Evolutionary conservation across 2,888 invertebrate species (phyloP).

Genomic region (Tenthredo livida): DNA sequence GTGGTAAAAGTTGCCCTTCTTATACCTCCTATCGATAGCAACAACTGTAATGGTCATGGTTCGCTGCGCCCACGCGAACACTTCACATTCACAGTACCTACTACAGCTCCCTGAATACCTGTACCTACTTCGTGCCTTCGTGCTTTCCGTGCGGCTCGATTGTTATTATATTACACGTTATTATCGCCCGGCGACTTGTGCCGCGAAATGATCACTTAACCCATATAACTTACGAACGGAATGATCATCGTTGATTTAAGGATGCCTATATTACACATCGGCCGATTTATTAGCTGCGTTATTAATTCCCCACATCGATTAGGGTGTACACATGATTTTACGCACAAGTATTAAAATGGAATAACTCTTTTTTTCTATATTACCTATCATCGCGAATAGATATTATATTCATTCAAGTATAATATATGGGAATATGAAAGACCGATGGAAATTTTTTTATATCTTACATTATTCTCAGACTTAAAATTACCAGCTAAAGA

Average conservation of each 20-base stretch:
- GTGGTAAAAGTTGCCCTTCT: conserved; percentile 48
- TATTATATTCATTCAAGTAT: too few species aligned
- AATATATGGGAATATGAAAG: not conserved
- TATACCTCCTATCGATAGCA: conserved; percentile 55
- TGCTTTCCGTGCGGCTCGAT: conserved; percentile 56
- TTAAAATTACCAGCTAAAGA: not conserved
- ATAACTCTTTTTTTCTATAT: too few species aligned
- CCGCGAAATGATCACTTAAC: conserved; percentile 44
- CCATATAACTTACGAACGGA: not conserved
- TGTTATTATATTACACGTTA: conserved; percentile 63
- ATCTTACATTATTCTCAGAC: not conserved
- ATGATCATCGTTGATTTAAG: conserved; percentile 4
- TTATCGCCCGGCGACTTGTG: conserved; percentile 59
- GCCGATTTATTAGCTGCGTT: not conserved
- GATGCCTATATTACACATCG: not conserved
- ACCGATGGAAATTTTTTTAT: not conserved
- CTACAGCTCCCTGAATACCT: not conserved
- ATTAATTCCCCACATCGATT: not conserved
- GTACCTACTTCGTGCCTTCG: not conserved
- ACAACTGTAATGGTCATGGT: conserved; percentile 62
- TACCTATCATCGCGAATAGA: too few species aligned
- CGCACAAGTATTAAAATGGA: too few species aligned
- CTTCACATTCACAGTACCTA: conserved; percentile 64
- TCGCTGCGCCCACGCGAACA: conserved; percentile 71
- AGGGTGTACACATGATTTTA: too few species aligned